Percentiles rank a stretch among this genome's conserved stretches.
Evolutionary conservation across 2,797 vertebrate genomes (phyloP).

Genomic region (Melanogrammus aeglefinus): DNA sequence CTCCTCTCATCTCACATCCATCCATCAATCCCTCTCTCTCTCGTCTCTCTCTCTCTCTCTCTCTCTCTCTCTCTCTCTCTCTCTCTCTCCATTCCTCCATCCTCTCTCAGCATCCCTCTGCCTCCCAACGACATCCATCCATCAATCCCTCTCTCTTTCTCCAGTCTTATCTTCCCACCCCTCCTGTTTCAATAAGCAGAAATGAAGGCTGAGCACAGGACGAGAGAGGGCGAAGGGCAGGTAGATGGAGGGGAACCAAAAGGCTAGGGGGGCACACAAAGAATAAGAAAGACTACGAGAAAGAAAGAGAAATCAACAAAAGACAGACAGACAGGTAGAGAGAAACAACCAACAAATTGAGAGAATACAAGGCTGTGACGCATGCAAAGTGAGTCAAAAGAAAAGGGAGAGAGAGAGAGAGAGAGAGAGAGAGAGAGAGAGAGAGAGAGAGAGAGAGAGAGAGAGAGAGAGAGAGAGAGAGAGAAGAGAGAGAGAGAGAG

Average conservation of each 20-base stretch:
- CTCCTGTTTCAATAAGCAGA: constrained; percentile 49
- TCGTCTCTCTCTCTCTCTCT: too few relatives aligned
- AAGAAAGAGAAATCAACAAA: not conserved
- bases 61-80: too few relatives aligned
- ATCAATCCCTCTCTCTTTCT: not conserved
- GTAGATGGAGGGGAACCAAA: constrained; percentile 11
- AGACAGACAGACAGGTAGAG: not conserved
- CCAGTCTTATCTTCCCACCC: constrained; percentile 44
- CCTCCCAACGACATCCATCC: not conserved
- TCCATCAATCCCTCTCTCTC: too few relatives aligned
- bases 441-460: too few relatives aligned
- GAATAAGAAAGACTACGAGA: not conserved
- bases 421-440: too few relatives aligned
- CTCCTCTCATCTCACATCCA: too few relatives aligned
- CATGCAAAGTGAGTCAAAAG: too few relatives aligned
- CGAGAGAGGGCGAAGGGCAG: constrained; percentile 19
- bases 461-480: too few relatives aligned
- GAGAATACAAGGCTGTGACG: too few relatives aligned
- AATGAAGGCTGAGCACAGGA: constrained; percentile 50
- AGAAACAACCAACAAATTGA: not conserved
- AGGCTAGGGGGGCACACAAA: not conserved
- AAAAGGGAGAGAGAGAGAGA: too few relatives aligned
- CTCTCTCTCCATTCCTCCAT: constrained; percentile 42
- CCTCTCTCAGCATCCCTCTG: constrained; percentile 27
- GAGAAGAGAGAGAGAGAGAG: too few relatives aligned